Evolutionary conservation across 1,140 invertebrate genomes (phyloP).

Genomic region (Arion vulgaris): DNA sequence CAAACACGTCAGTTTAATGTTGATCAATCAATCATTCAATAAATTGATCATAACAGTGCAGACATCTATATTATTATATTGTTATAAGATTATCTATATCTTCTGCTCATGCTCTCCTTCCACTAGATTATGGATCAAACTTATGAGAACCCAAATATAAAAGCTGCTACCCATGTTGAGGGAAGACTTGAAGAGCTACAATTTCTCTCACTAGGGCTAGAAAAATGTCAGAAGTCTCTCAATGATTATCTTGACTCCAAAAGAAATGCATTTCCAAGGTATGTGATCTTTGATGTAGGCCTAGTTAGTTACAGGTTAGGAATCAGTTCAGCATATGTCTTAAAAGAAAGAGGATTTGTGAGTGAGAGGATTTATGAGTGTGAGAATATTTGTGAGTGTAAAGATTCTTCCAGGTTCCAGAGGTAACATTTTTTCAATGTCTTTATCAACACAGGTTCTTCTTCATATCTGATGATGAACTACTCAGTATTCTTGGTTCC

Average conservation of each 20-base stretch:
- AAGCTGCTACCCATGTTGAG: conserved; percentile 80
- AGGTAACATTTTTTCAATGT: no score
- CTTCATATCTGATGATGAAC: conserved; percentile 91
- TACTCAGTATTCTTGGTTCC: conserved; percentile 87
- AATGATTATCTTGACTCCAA: conserved; percentile 90
- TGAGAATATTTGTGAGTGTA: no score
- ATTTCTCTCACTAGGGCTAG: conserved; percentile 80
- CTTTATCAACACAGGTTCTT: conserved; percentile 77
- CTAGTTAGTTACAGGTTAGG: not conserved
- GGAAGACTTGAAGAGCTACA: conserved; percentile 83
- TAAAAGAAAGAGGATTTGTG: no score
- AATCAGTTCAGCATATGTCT: no score
- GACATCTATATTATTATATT: no score
- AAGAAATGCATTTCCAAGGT: conserved; percentile 83
- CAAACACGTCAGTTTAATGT: no score
- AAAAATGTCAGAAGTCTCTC: conserved; percentile 89
- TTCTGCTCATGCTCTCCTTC: no score
- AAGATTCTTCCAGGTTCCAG: no score
- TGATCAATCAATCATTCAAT: no score
- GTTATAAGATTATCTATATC: no score
- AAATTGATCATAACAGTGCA: no score
- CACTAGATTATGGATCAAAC: conserved; percentile 84
- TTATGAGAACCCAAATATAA: conserved; percentile 82
- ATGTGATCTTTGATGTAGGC: not conserved
- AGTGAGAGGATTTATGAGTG: no score